A percentile compares a stretch with the other conserved stretches of the same genome.
Conservation (phyloP, 2,888 invertebrate genomes). For the Drosophila mercatorum region DNA sequence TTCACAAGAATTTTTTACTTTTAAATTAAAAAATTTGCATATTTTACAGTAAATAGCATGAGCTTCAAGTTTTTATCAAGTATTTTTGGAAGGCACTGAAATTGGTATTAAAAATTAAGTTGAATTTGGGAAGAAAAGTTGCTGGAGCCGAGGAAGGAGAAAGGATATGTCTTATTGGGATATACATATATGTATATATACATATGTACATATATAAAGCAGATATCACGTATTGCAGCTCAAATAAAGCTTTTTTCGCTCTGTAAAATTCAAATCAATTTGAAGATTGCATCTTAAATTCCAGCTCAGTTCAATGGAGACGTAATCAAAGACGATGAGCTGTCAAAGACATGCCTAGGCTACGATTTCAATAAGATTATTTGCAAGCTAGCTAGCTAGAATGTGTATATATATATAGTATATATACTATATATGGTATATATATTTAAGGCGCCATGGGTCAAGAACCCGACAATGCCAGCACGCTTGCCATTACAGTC, state of each 20-base stretch:
- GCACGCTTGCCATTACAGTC: conserved; percentile 5
- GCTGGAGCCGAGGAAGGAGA: background rate
- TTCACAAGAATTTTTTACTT: background rate
- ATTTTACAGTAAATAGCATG: background rate
- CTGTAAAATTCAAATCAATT: background rate
- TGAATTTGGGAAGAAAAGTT: background rate
- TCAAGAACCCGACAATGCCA: conserved; percentile 43
- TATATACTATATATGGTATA: background rate
- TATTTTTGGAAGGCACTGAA: background rate
- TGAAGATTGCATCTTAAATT: background rate
- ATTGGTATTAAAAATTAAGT: background rate
- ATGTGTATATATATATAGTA: background rate
- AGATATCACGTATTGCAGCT: background rate
- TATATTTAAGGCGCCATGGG: conserved; percentile 31
- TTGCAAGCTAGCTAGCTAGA: background rate
- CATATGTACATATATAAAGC: too few species aligned
- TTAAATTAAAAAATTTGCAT: background rate
- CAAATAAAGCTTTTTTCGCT: background rate
- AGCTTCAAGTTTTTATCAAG: background rate
- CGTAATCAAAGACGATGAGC: background rate
- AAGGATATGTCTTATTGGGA: too few species aligned
- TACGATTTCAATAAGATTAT: conserved; percentile 4
- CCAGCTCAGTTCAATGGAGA: background rate
- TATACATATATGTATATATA: too few species aligned
- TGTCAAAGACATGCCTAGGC: background rate